A percentile compares a stretch with the other conserved stretches of the same genome.
phyloP scores from a whole-genome alignment of 2,113 vertebrate genomes.

The Cololabis saira region DNA sequence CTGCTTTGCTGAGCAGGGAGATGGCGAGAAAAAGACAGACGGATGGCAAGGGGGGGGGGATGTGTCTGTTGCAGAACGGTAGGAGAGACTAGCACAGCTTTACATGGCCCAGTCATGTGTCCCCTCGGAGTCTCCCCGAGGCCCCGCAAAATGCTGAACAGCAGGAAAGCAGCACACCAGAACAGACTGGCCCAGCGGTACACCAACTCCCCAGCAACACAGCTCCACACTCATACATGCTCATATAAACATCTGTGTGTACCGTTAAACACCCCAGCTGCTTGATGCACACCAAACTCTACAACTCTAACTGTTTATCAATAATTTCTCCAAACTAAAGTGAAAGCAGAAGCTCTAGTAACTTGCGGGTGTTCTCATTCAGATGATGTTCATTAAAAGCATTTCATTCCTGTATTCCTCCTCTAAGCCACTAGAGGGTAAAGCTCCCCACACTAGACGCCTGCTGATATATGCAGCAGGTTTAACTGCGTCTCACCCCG shows the following conservation, averaged over 20 bases:
- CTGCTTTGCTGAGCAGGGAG: constrained; percentile 27
- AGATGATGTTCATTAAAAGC: constrained; percentile 47
- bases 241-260: constrained; percentile 56
- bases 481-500: constrained; percentile 65
- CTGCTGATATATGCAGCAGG: constrained; percentile 65
- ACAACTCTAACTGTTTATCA: constrained; percentile 10
- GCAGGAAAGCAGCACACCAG: constrained; percentile 73
- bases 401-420: constrained; percentile 31
- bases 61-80: constrained; percentile 55
- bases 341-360: constrained; percentile 2
- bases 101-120: constrained; percentile 56
- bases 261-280: constrained; percentile 9
- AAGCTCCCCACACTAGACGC: constrained; percentile 66
- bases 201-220: constrained; percentile 47
- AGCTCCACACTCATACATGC: constrained; percentile 21
- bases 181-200: constrained; percentile 70
- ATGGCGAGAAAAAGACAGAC: constrained; percentile 48
- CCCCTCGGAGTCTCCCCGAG: constrained; percentile 58
- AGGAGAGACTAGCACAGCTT: constrained; percentile 64
- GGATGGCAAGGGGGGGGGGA: constrained; percentile 58
- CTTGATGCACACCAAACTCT: constrained; percentile 16
- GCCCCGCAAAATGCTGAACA: constrained; percentile 71
- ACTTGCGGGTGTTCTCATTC: constrained; percentile 23
- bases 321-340: constrained; percentile 3
- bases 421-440: constrained; percentile 78